These are phyloP conservation scores for Sporophila hypoxantha DNA, from an alignment of 2,113 vertebrate genomes.

Conservation along the genomic window DNA sequence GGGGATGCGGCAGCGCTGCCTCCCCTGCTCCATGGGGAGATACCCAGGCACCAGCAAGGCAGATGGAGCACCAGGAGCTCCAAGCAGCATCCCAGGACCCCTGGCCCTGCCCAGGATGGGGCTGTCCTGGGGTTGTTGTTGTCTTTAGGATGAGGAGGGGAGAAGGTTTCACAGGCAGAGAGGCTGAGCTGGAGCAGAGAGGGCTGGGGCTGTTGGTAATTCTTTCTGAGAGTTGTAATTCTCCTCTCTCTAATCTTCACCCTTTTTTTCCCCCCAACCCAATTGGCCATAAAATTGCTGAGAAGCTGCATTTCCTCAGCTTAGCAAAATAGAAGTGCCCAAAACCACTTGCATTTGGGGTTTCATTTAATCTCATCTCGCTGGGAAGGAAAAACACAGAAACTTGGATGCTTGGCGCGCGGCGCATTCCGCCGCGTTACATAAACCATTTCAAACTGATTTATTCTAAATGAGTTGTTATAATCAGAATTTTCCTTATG, in stretches of 20 bases:
- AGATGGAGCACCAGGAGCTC: background rate
- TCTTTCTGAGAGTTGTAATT: background rate
- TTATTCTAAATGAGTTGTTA: conserved; percentile 63
- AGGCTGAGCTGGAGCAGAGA: background rate
- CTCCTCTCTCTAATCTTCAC: background rate
- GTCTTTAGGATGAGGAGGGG: background rate
- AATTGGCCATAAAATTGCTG: conserved; percentile 48
- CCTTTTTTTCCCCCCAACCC: background rate
- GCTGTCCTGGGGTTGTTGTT: fast-evolving
- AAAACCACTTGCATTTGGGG: conserved; percentile 39
- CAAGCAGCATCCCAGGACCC: fast-evolving
- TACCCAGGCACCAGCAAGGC: fast-evolving
- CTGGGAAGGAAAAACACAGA: conserved; percentile 12
- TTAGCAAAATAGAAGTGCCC: background rate
- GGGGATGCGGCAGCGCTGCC: background rate
- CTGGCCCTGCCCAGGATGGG: background rate
- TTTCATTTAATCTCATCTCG: conserved; percentile 55
- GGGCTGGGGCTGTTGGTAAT: background rate
- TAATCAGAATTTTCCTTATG: conserved; percentile 63
- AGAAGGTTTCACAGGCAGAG: background rate
- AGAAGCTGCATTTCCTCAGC: conserved; percentile 32
- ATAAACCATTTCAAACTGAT: conserved; percentile 58
- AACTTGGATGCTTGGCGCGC: background rate
- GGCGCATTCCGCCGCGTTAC: background rate
- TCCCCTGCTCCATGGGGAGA: fast-evolving